Conservation (phyloP, 2,888 invertebrate genomes). For the Diplazon laetatorius region DNA sequence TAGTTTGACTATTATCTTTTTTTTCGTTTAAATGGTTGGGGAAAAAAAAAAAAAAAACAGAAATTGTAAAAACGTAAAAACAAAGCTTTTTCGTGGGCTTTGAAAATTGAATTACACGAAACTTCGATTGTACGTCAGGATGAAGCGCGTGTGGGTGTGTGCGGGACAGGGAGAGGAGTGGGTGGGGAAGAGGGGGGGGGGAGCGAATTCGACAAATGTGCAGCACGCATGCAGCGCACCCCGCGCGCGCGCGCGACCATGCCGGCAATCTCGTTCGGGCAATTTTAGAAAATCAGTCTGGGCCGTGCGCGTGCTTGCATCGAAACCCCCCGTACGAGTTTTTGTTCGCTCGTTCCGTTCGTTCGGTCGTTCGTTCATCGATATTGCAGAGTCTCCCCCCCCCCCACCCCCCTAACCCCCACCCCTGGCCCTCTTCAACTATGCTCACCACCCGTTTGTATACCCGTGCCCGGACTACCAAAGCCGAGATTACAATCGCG, state of each 20-base stretch:
- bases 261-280: constrained; percentile 43
- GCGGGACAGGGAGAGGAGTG: too few relatives aligned
- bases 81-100: not conserved
- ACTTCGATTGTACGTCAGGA: constrained; percentile 20
- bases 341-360: constrained; percentile 11
- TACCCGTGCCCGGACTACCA: constrained; percentile 55
- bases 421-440: too few relatives aligned
- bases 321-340: not conserved
- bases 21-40: constrained; percentile 2
- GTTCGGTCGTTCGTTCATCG: constrained; percentile 38
- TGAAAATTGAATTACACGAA: constrained; percentile 45
- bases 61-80: too few relatives aligned
- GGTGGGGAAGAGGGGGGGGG: too few relatives aligned
- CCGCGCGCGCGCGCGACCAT: too few relatives aligned
- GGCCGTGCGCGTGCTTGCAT: constrained; percentile 8
- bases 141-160: not conserved
- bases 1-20: constrained; percentile 11
- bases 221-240: constrained; percentile 34
- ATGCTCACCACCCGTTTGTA: constrained; percentile 29
- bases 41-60: constrained; percentile 15
- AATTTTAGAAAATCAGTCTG: constrained; percentile 52
- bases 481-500: constrained; percentile 62
- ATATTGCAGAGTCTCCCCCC: too few relatives aligned
- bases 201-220: constrained; percentile 49
- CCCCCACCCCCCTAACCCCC: too few relatives aligned